Percentiles rank a stretch among this genome's conserved stretches.
These are phyloP conservation scores for Pseudoatta argentina DNA, from an alignment of 1,140 invertebrate genomes.

Conservation along the genomic window DNA sequence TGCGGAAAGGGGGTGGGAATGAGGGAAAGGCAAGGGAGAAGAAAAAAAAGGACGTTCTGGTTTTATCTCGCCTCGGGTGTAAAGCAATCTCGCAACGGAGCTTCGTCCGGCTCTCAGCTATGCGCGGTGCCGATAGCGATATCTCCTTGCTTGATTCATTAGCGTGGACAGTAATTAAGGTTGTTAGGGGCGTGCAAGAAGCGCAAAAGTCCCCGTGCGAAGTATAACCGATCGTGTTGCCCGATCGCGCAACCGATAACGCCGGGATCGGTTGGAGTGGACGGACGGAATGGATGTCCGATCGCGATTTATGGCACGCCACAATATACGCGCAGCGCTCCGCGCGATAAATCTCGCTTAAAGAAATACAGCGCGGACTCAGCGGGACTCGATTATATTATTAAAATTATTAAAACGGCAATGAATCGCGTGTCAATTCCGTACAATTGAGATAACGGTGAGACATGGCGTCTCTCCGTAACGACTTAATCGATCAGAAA, in stretches of 20 bases:
- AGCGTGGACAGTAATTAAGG: constrained; percentile 64
- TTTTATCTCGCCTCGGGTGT: constrained; percentile 54
- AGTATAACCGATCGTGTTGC: constrained; percentile 51
- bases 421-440: constrained; percentile 46
- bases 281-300: constrained; percentile 22
- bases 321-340: neutral
- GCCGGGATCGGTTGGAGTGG: constrained; percentile 37
- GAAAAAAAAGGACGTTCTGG: neutral
- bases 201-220: constrained; percentile 39
- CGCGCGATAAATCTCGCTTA: constrained; percentile 40
- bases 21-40: neutral
- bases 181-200: constrained; percentile 49
- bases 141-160: constrained; percentile 57
- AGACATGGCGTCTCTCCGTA: neutral
- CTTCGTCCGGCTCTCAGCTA: constrained; percentile 25
- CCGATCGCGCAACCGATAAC: constrained; percentile 54
- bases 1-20: constrained; percentile 2
- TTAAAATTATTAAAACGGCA: constrained; percentile 38
- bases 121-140: constrained; percentile 56
- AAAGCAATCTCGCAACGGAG: constrained; percentile 47
- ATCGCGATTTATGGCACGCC: constrained; percentile 44
- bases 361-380: constrained; percentile 21
- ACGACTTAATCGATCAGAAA: constrained; percentile 35
- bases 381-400: constrained; percentile 36
- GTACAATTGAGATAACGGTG: constrained; percentile 3